phyloP scores from a whole-genome alignment of 2,113 vertebrate species.

The Petroica traversi region DNA sequence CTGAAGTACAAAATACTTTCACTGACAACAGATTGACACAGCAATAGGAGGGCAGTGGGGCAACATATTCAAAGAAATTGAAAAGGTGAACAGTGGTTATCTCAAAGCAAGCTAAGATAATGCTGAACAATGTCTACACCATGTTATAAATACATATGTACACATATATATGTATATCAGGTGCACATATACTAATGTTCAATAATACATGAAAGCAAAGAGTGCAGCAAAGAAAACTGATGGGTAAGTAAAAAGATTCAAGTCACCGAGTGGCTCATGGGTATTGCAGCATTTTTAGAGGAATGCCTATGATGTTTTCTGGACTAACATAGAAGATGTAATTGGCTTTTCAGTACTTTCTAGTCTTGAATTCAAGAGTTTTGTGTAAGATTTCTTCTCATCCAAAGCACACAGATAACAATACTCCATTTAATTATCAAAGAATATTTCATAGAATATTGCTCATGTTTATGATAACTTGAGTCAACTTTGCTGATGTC shows the following conservation, averaged over 20 bases:
- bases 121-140: background rate
- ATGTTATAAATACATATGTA: too few species aligned
- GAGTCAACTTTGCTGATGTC: background rate
- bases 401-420: background rate
- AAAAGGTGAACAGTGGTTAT: background rate
- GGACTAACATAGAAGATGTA: rapidly evolving
- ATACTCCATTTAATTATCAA: background rate
- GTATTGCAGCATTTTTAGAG: background rate
- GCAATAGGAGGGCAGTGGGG: background rate
- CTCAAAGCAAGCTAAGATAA: background rate
- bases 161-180: background rate
- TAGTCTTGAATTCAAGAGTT: background rate
- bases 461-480: background rate
- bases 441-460: background rate
- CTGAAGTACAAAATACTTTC: background rate
- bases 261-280: rapidly evolving
- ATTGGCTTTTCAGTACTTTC: background rate
- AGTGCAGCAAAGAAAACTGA: background rate
- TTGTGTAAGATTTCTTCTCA: background rate
- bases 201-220: background rate
- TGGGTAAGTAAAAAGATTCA: background rate
- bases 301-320: background rate
- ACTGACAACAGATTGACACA: background rate
- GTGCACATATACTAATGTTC: background rate
- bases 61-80: background rate